phyloP scores from a whole-genome alignment of 2,113 vertebrate genomes.

The Polyodon spathula region DNA sequence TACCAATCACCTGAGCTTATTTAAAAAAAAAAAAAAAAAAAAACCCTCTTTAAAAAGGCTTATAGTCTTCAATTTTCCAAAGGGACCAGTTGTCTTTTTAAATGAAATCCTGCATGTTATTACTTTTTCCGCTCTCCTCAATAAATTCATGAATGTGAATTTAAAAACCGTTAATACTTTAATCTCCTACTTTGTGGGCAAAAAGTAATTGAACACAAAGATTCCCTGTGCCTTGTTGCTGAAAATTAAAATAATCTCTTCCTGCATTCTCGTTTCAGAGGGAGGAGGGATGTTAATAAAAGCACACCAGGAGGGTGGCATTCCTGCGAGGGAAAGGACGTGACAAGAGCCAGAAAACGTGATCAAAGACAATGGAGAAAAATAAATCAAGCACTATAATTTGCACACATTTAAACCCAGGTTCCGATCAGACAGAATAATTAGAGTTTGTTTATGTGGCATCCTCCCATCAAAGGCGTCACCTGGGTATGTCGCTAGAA shows the following conservation, averaged over 20 bases:
- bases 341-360: not conserved
- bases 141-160: not conserved
- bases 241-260: not conserved
- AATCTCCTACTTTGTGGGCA: not conserved
- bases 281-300: not conserved
- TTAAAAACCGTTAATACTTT: constrained; percentile 4
- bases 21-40: not conserved
- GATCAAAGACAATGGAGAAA: not conserved
- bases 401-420: not conserved
- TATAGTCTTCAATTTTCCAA: not conserved
- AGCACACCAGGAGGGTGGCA: not conserved
- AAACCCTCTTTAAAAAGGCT: not conserved
- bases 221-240: not conserved
- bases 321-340: not conserved
- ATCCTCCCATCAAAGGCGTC: not conserved
- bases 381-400: not conserved
- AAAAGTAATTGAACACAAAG: not conserved
- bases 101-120: constrained; percentile 2
- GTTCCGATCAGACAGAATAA: not conserved
- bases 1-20: not conserved
- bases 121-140: not conserved
- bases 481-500: not conserved
- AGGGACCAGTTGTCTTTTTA: not conserved
- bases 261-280: not conserved
- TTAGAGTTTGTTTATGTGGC: not conserved